Evolutionary conservation across 2,888 invertebrate species (phyloP), one percentile per base, ranked within the genome.

Genomic region (Sarcophaga subvicina): DNA sequence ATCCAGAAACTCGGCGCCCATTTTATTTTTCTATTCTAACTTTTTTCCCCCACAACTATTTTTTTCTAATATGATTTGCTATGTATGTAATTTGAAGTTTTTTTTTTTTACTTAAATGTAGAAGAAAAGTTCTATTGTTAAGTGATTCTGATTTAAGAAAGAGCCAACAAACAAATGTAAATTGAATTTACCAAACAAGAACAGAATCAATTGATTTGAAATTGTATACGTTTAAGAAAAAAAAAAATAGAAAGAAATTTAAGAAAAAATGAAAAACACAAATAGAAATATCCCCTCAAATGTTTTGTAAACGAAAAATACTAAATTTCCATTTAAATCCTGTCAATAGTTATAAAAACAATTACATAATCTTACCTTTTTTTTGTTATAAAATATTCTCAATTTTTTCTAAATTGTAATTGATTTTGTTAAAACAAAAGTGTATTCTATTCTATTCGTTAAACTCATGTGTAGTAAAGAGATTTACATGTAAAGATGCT

Each of bases 1-100:
- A 91, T 92, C 88, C 91, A 90, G 92, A 92, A 92, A 92, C 91
- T 90, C 91, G 92, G 91, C 84, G 81, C 87, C 87, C 84, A 82
- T 78, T 87, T 81, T 85, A 78, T 81, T 87, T 78, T 62, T 72
- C 81, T 79, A 81, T 81, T 82, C 69, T 63, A 70, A 89, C 80
- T 82, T 75, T 81, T 83, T 85, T 73, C 73, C 49, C 22, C 69
- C 37, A 37, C 10, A 78, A 80, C 75, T 77, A 70, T 76, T 70
- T 76, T 76, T 73, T 77, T 62, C 76, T 72, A 66, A 27, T 60
- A 78, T 75, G 12, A 72, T 72, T 84, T 60, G 69, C 12, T 37
- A 37, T 37, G 37, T 37, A 37, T 37, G 37, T 37, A 37, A 10
- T 37, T 10, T 37, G 27, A 27, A 27, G 27, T 8, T 37, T 8